Evolutionary conservation across 2,888 invertebrate species (phyloP).

Genomic region (Pterobdella sp.): DNA sequence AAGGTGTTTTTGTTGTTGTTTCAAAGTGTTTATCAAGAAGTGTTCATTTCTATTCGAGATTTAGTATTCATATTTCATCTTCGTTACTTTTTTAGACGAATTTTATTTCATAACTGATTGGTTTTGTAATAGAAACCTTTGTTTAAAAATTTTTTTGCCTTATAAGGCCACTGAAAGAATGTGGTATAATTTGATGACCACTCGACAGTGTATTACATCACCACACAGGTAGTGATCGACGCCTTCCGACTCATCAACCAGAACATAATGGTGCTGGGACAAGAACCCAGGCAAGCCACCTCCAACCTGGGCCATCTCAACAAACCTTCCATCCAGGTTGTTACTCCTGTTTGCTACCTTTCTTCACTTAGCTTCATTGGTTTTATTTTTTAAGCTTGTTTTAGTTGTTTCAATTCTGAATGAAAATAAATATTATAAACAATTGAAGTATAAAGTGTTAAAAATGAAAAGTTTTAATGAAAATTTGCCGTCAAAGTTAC

Average conservation of each 20-base stretch:
- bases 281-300: slow-evolving; percentile 96
- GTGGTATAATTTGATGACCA: too few species aligned
- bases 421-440: not conserved
- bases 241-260: slow-evolving; percentile 98
- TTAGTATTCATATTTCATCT: not conserved
- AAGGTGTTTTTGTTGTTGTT: too few species aligned
- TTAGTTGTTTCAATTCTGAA: not conserved
- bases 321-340: slow-evolving; percentile 84
- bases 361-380: not conserved
- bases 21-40: not conserved
- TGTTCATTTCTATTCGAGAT: not conserved
- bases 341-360: not conserved
- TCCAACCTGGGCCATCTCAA: slow-evolving; percentile 96
- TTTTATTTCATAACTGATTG: too few species aligned
- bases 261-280: slow-evolving; percentile 96
- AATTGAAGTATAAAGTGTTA: too few species aligned
- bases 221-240: slow-evolving; percentile 83
- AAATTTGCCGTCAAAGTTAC: too few species aligned
- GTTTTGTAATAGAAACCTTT: too few species aligned
- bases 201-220: too few species aligned
- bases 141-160: too few species aligned
- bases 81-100: not conserved
- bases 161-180: too few species aligned
- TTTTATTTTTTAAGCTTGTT: not conserved
- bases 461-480: too few species aligned